Conservation (phyloP, 92 coral and sea anemone genomes). For the Zoanthus sociatus region DNA sequence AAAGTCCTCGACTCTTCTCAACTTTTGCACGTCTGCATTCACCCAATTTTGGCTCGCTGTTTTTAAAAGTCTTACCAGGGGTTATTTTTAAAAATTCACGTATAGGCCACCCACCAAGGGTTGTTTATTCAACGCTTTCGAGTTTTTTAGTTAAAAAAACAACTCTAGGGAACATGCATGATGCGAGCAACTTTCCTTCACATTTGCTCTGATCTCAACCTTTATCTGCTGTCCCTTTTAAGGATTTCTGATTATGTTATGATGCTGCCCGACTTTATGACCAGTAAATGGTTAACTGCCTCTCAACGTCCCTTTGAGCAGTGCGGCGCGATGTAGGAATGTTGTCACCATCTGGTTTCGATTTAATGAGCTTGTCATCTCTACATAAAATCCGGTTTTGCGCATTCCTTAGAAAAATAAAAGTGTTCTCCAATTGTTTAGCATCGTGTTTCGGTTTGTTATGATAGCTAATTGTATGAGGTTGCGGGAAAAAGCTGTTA, state of each 20-base stretch:
- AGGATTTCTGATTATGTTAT: constrained; percentile 18
- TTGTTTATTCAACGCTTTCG: constrained; percentile 54
- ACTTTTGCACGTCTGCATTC: constrained; percentile 31
- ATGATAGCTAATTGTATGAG: constrained; percentile 86
- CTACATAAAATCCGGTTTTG: constrained; percentile 76
- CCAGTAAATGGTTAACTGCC: constrained; percentile 26
- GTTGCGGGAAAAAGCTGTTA: constrained; percentile 57
- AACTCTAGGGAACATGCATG: neutral
- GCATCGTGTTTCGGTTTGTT: constrained; percentile 87
- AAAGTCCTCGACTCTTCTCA: neutral
- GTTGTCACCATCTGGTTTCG: constrained; percentile 84
- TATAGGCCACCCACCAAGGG: constrained; percentile 75
- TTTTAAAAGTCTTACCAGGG: constrained; percentile 40
- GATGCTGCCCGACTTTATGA: constrained; percentile 41
- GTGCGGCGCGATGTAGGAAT: constrained; percentile 82
- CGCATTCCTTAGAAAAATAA: constrained; percentile 93
- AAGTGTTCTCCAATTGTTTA: constrained; percentile 90
- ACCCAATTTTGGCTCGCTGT: constrained; percentile 20
- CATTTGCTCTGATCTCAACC: neutral
- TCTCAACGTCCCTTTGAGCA: constrained; percentile 43
- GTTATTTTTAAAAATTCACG: constrained; percentile 46
- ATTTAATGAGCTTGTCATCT: constrained; percentile 84
- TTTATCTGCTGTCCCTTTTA: constrained; percentile 5
- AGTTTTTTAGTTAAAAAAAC: constrained; percentile 3
- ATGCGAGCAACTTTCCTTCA: neutral